phyloP scores from a whole-genome alignment of 2,797 vertebrate species.

The Falco biarmicus region DNA sequence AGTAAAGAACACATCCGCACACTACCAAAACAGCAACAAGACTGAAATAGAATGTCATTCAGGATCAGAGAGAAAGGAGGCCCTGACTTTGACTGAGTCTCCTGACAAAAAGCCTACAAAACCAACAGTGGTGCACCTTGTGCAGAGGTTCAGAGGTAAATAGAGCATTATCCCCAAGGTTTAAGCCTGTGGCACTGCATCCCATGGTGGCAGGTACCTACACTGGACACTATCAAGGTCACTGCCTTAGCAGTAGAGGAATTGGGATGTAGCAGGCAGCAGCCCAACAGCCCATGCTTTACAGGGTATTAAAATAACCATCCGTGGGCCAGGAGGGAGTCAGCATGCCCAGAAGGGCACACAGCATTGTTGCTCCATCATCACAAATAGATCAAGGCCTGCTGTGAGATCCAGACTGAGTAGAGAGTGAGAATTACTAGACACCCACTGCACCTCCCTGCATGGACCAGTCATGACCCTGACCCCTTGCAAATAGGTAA shows the following conservation, averaged over 20 bases:
- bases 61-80: not conserved
- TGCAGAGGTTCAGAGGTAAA: not conserved
- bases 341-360: not conserved
- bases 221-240: not conserved
- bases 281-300: not conserved
- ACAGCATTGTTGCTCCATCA: not conserved
- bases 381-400: not conserved
- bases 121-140: not conserved
- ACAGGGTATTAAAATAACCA: not conserved
- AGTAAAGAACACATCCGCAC: not conserved
- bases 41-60: not conserved
- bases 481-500: not conserved
- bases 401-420: not conserved
- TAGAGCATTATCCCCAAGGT: not conserved
- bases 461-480: not conserved
- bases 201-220: not conserved
- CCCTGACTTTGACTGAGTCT: not conserved
- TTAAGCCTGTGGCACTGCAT: not conserved
- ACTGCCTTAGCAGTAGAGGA: not conserved
- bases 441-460: not conserved
- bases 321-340: not conserved
- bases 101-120: not conserved
- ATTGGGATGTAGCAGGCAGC: not conserved
- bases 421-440: not conserved
- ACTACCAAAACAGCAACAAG: not conserved